phyloP scores from a whole-genome alignment of 2,113 vertebrate species.

The Nanorana parkeri region DNA sequence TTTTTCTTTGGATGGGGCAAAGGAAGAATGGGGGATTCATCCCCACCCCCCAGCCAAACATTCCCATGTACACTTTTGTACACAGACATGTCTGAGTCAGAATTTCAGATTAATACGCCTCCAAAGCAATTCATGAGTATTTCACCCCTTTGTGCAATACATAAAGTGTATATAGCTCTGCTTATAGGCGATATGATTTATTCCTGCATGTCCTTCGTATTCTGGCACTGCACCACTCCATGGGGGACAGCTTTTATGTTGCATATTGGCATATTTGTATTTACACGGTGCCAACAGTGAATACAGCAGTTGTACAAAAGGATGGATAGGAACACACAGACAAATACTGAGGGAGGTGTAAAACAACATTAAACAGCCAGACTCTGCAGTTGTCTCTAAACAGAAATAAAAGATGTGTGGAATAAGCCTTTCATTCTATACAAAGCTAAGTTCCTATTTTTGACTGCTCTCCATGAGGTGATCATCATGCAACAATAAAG shows the following conservation, averaged over 20 bases:
- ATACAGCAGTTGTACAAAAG: constrained; percentile 1
- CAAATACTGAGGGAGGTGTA: not conserved
- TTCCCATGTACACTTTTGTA: constrained; percentile 40
- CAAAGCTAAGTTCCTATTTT: too few relatives aligned
- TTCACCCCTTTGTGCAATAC: not conserved
- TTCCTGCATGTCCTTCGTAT: not conserved
- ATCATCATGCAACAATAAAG: too few relatives aligned
- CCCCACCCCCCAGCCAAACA: constrained; percentile 31
- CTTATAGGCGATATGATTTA: constrained; percentile 24
- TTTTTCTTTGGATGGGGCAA: constrained; percentile 37
- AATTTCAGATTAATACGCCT: not conserved
- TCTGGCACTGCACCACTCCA: constrained; percentile 22
- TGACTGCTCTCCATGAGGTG: too few relatives aligned
- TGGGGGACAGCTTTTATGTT: not conserved
- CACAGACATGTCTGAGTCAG: constrained; percentile 18
- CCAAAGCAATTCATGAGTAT: not conserved
- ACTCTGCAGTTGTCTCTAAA: not conserved
- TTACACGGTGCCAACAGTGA: constrained; percentile 7
- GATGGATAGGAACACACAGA: not conserved
- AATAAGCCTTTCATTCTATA: too few relatives aligned
- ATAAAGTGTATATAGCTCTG: constrained; percentile 16
- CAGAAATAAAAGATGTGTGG: not conserved
- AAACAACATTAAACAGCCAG: not conserved
- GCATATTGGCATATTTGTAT: constrained; percentile 34
- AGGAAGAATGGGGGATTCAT: constrained; percentile 36